A percentile compares a stretch with the other conserved stretches of the same genome.
These are phyloP conservation scores for Synergus gifuensis DNA, from an alignment of 2,888 invertebrate species.

Conservation along the genomic window DNA sequence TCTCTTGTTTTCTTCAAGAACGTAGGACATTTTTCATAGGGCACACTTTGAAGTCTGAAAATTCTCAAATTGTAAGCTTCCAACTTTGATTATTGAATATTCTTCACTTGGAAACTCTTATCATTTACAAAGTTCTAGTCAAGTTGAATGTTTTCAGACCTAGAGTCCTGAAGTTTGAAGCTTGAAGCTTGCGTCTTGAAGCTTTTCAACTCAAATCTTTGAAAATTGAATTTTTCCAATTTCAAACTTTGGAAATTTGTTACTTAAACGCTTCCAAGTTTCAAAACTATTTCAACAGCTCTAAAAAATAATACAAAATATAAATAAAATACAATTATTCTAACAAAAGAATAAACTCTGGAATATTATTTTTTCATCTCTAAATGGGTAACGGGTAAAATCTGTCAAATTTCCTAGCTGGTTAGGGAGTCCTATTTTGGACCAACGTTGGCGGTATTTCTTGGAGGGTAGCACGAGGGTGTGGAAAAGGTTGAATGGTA, in stretches of 20 bases:
- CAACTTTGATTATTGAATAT: background rate
- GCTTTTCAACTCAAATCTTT: background rate
- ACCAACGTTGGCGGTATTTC: conserved; percentile 4
- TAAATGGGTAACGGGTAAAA: background rate
- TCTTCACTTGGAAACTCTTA: no score
- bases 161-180: no score
- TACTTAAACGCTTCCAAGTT: background rate
- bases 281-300: background rate
- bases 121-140: no score
- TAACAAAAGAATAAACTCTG: background rate
- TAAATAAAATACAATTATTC: background rate
- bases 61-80: background rate
- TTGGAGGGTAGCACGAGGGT: conserved; percentile 1
- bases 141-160: no score
- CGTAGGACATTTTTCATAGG: background rate
- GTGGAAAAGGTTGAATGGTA: conserved; percentile 11
- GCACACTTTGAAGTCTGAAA: background rate
- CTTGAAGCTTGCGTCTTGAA: no score
- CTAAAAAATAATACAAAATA: background rate
- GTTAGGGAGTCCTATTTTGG: conserved; percentile 4
- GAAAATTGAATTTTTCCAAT: background rate
- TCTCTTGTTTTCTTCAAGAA: background rate
- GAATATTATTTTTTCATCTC: background rate
- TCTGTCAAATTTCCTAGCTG: conserved; percentile 1
- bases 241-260: no score